These are phyloP conservation scores for Rhagophthalmus giganteus DNA, from an alignment of 2,888 invertebrate species.

Conservation along the genomic window DNA sequence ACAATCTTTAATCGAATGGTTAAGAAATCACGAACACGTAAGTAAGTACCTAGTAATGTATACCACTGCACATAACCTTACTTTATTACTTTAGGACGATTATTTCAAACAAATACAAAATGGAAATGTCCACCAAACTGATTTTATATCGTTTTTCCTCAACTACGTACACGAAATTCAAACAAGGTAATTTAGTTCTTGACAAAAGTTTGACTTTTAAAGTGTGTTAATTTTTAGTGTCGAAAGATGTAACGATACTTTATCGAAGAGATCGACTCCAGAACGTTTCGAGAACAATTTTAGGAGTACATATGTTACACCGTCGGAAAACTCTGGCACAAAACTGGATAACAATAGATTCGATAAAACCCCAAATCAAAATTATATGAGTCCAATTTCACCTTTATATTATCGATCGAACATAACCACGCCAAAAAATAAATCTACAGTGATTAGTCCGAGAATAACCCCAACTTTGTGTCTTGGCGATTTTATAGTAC, in stretches of 20 bases:
- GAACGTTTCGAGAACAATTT: background rate
- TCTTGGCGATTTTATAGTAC: conserved; percentile 50
- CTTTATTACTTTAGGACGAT: conserved; percentile 3
- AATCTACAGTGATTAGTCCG: conserved; percentile 18
- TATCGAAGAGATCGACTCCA: no score
- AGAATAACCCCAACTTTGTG: conserved; percentile 41
- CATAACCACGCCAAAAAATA: conserved; percentile 35
- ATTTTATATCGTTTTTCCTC: conserved; percentile 50
- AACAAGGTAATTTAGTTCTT: conserved; percentile 37
- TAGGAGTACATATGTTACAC: background rate
- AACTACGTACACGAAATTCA: conserved; percentile 51
- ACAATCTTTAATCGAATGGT: no score
- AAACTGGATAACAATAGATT: background rate
- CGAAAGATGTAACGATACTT: no score
- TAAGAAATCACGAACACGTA: no score
- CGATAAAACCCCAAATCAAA: conserved; percentile 5
- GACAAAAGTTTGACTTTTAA: no score
- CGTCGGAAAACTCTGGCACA: background rate
- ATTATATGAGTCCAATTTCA: conserved; percentile 42
- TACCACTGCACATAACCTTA: no score
- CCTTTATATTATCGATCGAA: conserved; percentile 41
- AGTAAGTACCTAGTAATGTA: no score
- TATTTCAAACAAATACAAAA: conserved; percentile 1
- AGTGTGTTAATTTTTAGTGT: no score
- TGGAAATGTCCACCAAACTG: conserved; percentile 40